Evolutionary conservation across 2,888 invertebrate species (phyloP), one percentile per base, ranked within the genome.

Genomic region (Epinotia demarniana): DNA sequence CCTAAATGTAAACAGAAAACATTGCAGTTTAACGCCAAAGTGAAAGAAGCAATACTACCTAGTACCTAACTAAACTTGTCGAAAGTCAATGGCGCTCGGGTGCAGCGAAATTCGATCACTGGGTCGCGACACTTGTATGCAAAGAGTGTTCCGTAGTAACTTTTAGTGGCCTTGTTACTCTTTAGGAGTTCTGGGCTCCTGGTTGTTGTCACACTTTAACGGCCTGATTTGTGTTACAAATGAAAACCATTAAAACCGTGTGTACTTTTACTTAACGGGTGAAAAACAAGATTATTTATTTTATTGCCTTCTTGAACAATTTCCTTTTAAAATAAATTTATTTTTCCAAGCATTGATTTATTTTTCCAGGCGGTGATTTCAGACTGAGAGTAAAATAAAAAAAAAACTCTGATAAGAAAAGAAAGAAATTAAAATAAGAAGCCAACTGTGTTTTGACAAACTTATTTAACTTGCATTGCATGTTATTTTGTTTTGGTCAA

Each of bases 101-200:
- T 63, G 63, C 49, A 71, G 66, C 66, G 71, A 75, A 75, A 71
- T 71, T 55, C 75, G 75, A 75, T 58, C 71, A 75, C 60, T 75
- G 58, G 74, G 74, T 75, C 75, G 49, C 69, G 69, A 64, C 66
- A 60, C 58, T 70, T 60, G 70, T 60, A 60, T 70, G 73, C 73
- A 55, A 68, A 67, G 66, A 67, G 68, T 62, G 68, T 68, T 60
- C 11, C 60, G 61, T 75, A 66, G 70, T 75, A 73, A n/a, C n/a
- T n/a, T n/a, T 55, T 69, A n/a, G 63, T 64, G 70, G 49, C 75
- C 71, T 70, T 71, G 64, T 75, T 60, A 27, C 66, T 75, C 60
- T 53, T 75, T 58, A 58, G 23, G 43, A 18, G n/a, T 58, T 43
- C 18, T 75, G 39, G 39, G 23, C 53, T 66, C 60, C 75, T 71